Percentiles rank a stretch among this genome's conserved stretches.
Evolutionary conservation across 2,888 invertebrate species (phyloP).

Genomic region (Theretra japonica): DNA sequence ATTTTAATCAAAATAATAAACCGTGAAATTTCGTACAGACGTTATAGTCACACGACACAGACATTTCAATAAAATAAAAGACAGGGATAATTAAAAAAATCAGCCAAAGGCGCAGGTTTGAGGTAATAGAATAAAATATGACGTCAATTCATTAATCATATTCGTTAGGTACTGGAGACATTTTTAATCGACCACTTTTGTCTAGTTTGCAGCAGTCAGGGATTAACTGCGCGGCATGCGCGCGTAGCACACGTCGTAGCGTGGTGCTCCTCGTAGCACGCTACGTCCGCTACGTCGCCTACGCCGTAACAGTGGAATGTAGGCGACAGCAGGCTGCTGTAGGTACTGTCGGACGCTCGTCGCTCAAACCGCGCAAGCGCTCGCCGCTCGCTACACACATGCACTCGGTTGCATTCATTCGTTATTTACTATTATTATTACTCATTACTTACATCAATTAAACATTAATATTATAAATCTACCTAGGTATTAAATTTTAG

Average conservation of each 20-base stretch:
- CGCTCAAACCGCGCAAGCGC: conserved; percentile 49
- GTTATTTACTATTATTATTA: conserved; percentile 82
- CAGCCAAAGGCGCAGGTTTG: conserved; percentile 82
- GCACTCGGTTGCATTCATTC: conserved; percentile 80
- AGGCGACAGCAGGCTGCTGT: conserved; percentile 37
- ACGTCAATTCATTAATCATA: conserved; percentile 85
- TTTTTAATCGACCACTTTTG: conserved; percentile 70
- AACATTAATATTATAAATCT: conserved; percentile 83
- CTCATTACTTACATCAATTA: conserved; percentile 84
- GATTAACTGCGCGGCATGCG: conserved; percentile 52
- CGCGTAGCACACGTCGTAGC: conserved; percentile 52
- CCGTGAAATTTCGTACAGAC: conserved; percentile 71
- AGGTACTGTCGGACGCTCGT: conserved; percentile 29
- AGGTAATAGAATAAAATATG: conserved; percentile 82
- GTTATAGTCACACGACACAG: conserved; percentile 71
- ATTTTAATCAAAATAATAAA: conserved; percentile 77
- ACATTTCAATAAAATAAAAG: conserved; percentile 79
- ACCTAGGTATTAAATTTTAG: conserved; percentile 83
- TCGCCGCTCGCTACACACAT: conserved; percentile 71
- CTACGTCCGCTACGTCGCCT: conserved; percentile 32
- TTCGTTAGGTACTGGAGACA: conserved; percentile 79
- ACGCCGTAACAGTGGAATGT: conserved; percentile 30
- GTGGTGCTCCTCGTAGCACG: conserved; percentile 44
- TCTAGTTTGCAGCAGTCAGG: conserved; percentile 68
- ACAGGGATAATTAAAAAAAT: conserved; percentile 79